Evolutionary conservation across 2,797 vertebrate species (phyloP), one percentile per base, ranked within the genome.

Genomic region (Anguilla megastoma): DNA sequence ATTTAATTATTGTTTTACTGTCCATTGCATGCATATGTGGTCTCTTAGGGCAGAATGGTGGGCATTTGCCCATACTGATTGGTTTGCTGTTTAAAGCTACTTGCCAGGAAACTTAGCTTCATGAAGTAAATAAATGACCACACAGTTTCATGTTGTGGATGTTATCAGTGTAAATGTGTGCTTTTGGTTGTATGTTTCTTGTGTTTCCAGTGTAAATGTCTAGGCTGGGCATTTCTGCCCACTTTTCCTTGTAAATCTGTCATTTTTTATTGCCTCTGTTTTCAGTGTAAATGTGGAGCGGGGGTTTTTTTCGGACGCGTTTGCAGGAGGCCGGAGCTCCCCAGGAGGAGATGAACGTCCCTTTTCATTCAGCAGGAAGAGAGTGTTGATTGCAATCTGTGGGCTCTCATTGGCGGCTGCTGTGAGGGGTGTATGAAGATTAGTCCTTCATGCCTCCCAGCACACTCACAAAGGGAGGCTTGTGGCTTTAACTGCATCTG

Each of bases 401-500:
- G 36, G 30, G 88, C 54, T 79, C 84, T 87, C 85, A 24, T 69
- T 90, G 86, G 71, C 60, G 27, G 85, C 58, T 85, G 85, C 87
- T 91, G 58, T 88, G 87, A 86, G 90, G 90, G 74, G 88, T 91
- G 7, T 91, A 83, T 90, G 71, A 86, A 90, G 89, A 92, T 92
- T 60, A 94, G 90, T 90, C 66, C 86, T 87, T 91, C 84, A 93
- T 91, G 91, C 91, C 87, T 93, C 88, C 87, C 83, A 83, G 90
- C 92, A 90, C 90, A 91, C 88, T 86, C 86, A 95, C 93, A 95
- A 94, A 93, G 92, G 92, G 60, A 88, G 87, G 88, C 85, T 89
- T 94, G 94, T 94, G 87, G 80, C 85, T 87, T 90, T 84, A 87
- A 89, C 79, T 82, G 27, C 54, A 80, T 86, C 88, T 82, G 86